Percentiles rank a stretch among this genome's conserved stretches.
These are phyloP conservation scores for Hartigia nigra DNA, from an alignment of 2,888 invertebrate genomes.

Conservation along the genomic window DNA sequence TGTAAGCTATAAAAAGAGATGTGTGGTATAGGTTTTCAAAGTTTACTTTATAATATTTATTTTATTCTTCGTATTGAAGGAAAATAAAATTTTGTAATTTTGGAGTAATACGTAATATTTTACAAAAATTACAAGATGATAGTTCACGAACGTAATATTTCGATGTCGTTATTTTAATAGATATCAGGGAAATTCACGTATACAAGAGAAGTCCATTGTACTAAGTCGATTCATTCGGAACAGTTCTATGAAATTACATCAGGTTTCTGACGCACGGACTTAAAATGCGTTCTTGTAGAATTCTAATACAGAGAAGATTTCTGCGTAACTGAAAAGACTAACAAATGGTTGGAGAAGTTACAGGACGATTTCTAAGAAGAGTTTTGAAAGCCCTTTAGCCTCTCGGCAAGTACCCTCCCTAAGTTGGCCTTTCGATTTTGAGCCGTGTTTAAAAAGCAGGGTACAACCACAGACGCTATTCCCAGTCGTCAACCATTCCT, in stretches of 20 bases:
- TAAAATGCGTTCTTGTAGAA: neutral
- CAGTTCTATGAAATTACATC: neutral
- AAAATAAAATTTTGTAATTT: neutral
- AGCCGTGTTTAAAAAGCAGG: neutral
- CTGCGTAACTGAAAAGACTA: neutral
- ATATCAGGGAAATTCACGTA: neutral
- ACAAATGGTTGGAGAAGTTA: neutral
- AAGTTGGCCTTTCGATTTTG: neutral
- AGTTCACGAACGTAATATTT: neutral
- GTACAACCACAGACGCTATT: neutral
- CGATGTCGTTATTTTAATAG: neutral
- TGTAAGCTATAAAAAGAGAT: neutral
- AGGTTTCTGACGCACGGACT: neutral
- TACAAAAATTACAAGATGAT: too few relatives aligned
- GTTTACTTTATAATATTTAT: neutral
- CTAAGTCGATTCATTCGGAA: neutral
- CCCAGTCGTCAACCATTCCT: neutral
- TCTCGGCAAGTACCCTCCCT: neutral
- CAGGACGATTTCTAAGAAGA: neutral
- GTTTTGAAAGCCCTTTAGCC: neutral
- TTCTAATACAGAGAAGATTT: neutral
- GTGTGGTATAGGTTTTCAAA: too few relatives aligned
- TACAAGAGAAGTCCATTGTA: neutral
- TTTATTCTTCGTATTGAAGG: neutral
- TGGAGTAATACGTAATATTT: neutral